Evolutionary conservation across 2,888 invertebrate species (phyloP).

Genomic region (Heliconius hortense): DNA sequence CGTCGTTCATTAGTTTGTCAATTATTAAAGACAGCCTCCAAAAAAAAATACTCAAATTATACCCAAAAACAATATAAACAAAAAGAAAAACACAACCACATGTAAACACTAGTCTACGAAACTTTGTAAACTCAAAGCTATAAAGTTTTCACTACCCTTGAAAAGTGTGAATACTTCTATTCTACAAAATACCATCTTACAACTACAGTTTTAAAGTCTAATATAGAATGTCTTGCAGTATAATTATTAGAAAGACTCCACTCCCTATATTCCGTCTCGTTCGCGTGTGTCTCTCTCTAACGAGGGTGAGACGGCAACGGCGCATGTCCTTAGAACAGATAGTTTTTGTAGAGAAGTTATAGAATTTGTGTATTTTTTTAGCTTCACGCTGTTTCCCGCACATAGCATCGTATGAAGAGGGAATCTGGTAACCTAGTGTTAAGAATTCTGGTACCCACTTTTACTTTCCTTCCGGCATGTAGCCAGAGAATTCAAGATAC

Average conservation of each 20-base stretch:
- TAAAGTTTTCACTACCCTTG: conserved; percentile 30
- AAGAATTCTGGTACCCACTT: too few species aligned
- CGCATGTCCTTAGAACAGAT: conserved; percentile 25
- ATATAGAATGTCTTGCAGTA: not conserved
- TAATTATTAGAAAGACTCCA: conserved; percentile 24
- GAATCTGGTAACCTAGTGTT: too few species aligned
- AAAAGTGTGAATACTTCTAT: conserved; percentile 5
- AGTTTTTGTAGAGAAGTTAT: conserved; percentile 17
- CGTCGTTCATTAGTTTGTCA: too few species aligned
- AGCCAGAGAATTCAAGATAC: too few species aligned
- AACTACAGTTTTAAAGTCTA: not conserved
- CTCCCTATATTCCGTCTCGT: conserved; percentile 25
- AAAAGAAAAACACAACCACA: not conserved
- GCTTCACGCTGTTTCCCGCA: not conserved
- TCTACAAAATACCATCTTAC: not conserved
- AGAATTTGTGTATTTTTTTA: not conserved
- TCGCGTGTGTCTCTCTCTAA: conserved; percentile 5
- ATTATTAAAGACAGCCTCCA: too few species aligned
- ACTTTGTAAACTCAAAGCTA: conserved; percentile 20
- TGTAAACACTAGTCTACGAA: not conserved
- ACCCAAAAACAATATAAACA: not conserved
- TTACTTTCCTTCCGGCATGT: too few species aligned
- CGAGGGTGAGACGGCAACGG: conserved; percentile 31
- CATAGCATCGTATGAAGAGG: not conserved
- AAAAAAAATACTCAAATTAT: too few species aligned